Base-by-base conservation (phyloP, 2,888 invertebrate species). In the Pachymerium ferrugineum region DNA sequence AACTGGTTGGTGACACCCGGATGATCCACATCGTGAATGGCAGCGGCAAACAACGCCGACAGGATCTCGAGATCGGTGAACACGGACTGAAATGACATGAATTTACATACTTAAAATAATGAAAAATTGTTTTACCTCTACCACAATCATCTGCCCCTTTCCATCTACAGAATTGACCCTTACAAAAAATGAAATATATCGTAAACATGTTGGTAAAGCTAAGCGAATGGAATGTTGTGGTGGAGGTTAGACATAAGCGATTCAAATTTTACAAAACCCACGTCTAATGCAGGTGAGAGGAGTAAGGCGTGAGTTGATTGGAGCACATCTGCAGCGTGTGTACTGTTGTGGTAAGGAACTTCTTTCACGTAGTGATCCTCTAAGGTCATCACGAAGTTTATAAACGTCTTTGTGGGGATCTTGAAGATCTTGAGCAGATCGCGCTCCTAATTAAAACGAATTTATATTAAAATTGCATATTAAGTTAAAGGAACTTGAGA, bases 1-100 rank as follows among this genome's bases (percentile, higher is more conserved):
- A 94, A 99, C 86, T 99, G 98, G 87, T 99, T 99, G 80, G 98
- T 98, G 81, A 98, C 90, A 79, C 98, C 99, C 72, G 98, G 98
- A 87, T 99, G 99, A 85, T 99, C 98, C 73, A 99, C 98, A 84
- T 99, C 99, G 84, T 99, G 99, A 80, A 99, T 93, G 80, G 97
- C 96, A 75, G 97, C 97, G 73, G 98, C 97, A 83, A 98, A 98
- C 75, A 99, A 87, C 29, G 98, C 97, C 10, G 98, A 93, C 81
- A 97, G 90, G 78, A 95, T 89, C 85, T 99, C 99, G 79, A 99
- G 84, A 74, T 97, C 95, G 73, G 97, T 96, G 85, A 99, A 99
- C 75, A 99, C 97, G 78, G 95, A 94, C 89, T 90, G 83, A 74
- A 85, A 83, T 72, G 70, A 76, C 29, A 19, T 62, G 42, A 29